phyloP scores from a whole-genome alignment of 2,113 vertebrate genomes.

The Menura novaehollandiae region DNA sequence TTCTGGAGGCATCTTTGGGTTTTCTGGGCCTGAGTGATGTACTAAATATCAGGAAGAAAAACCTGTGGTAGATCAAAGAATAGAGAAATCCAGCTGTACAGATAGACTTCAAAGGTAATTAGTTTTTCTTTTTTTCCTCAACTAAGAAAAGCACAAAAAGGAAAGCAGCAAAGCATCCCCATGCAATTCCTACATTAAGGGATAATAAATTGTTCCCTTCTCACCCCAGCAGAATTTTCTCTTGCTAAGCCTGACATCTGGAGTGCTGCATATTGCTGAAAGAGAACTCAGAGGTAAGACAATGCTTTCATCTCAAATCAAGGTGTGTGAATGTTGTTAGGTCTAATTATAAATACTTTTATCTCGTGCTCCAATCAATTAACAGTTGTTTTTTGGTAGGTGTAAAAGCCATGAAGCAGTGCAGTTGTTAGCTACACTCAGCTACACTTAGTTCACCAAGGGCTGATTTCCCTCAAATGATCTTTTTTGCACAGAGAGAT shows the following conservation, averaged over 20 bases:
- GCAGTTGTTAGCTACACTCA: neutral
- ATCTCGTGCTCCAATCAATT: neutral
- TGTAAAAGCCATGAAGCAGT: neutral
- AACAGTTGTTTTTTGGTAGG: neutral
- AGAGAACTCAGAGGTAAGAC: neutral
- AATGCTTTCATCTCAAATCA: neutral
- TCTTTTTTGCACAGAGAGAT: neutral
- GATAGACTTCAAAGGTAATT: neutral
- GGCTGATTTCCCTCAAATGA: neutral
- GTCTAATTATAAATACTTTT: neutral
- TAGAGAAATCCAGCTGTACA: neutral
- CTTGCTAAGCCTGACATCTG: neutral
- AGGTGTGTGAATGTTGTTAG: neutral
- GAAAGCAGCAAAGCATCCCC: neutral
- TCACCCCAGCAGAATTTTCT: neutral
- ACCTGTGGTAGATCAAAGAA: neutral
- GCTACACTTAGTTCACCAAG: neutral
- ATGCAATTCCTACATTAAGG: neutral
- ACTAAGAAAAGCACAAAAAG: neutral
- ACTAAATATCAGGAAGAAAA: neutral
- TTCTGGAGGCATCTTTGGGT: neutral
- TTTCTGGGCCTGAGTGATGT: neutral
- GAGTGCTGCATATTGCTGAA: neutral
- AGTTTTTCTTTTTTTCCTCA: neutral
- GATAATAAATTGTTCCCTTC: neutral